Evolutionary conservation across 2,888 invertebrate genomes (phyloP).

Genomic region (Melanchra persicariae): DNA sequence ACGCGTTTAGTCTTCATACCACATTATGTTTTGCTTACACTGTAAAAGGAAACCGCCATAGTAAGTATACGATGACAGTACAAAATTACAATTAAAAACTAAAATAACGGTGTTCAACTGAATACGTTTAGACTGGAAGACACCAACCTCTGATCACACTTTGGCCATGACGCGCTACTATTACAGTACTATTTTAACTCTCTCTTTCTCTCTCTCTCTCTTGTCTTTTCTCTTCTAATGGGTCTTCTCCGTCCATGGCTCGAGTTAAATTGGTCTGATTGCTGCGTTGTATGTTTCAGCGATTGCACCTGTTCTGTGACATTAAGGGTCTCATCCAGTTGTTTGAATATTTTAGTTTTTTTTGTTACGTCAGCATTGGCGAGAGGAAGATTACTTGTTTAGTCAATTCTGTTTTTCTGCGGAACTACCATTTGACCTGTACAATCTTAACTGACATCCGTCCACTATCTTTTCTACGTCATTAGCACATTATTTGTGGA

Average conservation of each 20-base stretch:
- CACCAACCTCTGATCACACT: too few relatives aligned
- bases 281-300: neutral
- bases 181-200: too few relatives aligned
- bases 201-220: too few relatives aligned
- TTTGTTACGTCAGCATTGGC: neutral
- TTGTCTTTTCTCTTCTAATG: too few relatives aligned
- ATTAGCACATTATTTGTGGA: neutral
- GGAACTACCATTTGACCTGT: constrained; percentile 11
- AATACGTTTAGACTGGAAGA: neutral
- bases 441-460: constrained; percentile 18
- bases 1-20: constrained; percentile 22
- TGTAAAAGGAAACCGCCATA: constrained; percentile 13
- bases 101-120: neutral
- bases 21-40: constrained; percentile 15
- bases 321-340: neutral
- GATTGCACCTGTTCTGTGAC: neutral
- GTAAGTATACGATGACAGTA: constrained; percentile 1
- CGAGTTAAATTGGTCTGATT: too few relatives aligned
- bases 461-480: constrained; percentile 3
- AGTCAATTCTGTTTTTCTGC: constrained; percentile 1
- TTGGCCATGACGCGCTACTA: too few relatives aligned
- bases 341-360: neutral
- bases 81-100: neutral
- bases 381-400: constrained; percentile 4
- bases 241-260: too few relatives aligned